A percentile compares a stretch with the other conserved stretches of the same genome.
Evolutionary conservation across 2,113 vertebrate genomes (phyloP).

Genomic region (Zonotrichia leucophrys): DNA sequence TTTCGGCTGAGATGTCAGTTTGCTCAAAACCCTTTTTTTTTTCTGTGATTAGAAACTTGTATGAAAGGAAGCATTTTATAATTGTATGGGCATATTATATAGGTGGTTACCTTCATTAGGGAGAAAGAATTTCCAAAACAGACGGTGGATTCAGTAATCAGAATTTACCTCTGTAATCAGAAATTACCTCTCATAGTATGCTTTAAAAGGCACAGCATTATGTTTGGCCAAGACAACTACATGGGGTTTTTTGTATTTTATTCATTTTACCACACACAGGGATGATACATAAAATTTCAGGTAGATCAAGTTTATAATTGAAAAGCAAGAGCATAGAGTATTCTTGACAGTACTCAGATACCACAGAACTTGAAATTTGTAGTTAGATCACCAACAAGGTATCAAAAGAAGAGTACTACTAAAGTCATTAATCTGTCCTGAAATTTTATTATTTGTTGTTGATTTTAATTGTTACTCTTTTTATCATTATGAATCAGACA

Average conservation of each 20-base stretch:
- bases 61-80: background rate
- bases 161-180: background rate
- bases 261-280: background rate
- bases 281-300: background rate
- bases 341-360: background rate
- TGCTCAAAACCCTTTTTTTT: background rate
- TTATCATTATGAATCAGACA: constrained; percentile 80
- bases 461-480: background rate
- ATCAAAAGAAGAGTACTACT: background rate
- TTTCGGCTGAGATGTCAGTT: background rate
- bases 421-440: background rate
- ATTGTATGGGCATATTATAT: background rate
- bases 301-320: background rate
- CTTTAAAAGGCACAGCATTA: background rate
- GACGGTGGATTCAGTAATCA: background rate
- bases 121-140: background rate
- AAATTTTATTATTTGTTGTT: background rate
- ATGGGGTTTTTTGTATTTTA: background rate
- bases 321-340: background rate
- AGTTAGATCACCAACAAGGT: background rate
- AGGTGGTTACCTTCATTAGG: background rate
- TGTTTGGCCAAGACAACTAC: background rate
- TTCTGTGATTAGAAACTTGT: background rate
- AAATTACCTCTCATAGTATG: background rate
- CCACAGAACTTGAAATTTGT: background rate